These are phyloP conservation scores for Drosophila kokeensis DNA, from an alignment of 2,888 invertebrate species.

Conservation along the genomic window DNA sequence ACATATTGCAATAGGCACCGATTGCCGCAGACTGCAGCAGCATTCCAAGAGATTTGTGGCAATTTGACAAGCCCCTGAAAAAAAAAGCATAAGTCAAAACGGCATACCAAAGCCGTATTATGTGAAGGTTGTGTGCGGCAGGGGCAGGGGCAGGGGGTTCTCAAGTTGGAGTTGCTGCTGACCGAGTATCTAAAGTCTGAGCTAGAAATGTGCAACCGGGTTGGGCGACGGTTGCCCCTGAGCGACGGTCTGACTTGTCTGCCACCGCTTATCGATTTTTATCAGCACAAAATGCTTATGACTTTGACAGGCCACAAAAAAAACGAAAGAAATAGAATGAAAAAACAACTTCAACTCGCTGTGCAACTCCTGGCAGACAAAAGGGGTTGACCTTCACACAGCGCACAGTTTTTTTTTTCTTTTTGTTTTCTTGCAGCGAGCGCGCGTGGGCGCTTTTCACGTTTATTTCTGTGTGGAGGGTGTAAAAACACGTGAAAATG, in stretches of 20 bases:
- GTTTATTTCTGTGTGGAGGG: neutral
- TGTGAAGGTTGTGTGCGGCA: neutral
- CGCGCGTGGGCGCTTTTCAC: conserved; percentile 8
- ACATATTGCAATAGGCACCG: conserved; percentile 23
- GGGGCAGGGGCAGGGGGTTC: neutral
- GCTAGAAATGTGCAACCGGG: conserved; percentile 45
- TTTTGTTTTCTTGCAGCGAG: conserved; percentile 10
- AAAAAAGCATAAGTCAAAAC: conserved; percentile 36
- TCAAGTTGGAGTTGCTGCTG: conserved; percentile 36
- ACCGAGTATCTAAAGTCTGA: conserved; percentile 44
- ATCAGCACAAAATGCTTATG: conserved; percentile 64
- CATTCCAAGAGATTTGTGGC: conserved; percentile 45
- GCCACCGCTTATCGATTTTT: conserved; percentile 70
- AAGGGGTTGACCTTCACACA: conserved; percentile 77
- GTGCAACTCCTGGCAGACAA: conserved; percentile 44
- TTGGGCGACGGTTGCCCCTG: conserved; percentile 45
- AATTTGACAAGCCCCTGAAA: conserved; percentile 69
- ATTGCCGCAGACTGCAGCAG: conserved; percentile 34
- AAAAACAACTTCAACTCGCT: conserved; percentile 31
- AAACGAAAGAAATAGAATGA: neutral
- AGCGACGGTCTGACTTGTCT: conserved; percentile 50
- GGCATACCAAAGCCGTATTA: conserved; percentile 41
- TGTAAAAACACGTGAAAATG: conserved; percentile 42
- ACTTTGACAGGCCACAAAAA: conserved; percentile 61
- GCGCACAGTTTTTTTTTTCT: conserved; percentile 14